Conservation (phyloP, 2,888 invertebrate species). For the Thyatira batis region DNA sequence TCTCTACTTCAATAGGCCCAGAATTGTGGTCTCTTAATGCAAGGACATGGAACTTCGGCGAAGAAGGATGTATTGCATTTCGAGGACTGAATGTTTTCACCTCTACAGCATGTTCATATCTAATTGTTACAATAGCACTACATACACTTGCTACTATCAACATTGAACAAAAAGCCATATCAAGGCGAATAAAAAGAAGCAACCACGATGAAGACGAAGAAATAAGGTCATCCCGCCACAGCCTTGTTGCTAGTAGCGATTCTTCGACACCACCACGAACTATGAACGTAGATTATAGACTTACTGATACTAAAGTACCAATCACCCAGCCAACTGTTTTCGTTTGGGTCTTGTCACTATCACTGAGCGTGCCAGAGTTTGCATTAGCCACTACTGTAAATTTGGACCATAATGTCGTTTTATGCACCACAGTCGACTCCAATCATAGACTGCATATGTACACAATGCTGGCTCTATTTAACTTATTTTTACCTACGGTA, state of each 20-base stretch:
- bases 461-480: slow-evolving; percentile 65
- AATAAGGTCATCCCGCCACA: slow-evolving; percentile 72
- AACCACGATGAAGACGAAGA: slow-evolving; percentile 67
- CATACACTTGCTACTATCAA: slow-evolving; percentile 82
- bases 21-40: slow-evolving; percentile 79
- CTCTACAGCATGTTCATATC: slow-evolving; percentile 80
- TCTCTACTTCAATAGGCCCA: slow-evolving; percentile 67
- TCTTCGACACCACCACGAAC: slow-evolving; percentile 75
- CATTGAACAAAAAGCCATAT: slow-evolving; percentile 66
- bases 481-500: slow-evolving; percentile 61
- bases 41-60: slow-evolving; percentile 78
- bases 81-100: slow-evolving; percentile 80
- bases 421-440: slow-evolving; percentile 79
- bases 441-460: slow-evolving; percentile 72
- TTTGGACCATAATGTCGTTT: slow-evolving; percentile 53
- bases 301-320: slow-evolving; percentile 66
- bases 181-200: slow-evolving; percentile 55
- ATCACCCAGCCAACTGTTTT: slow-evolving; percentile 79
- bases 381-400: slow-evolving; percentile 75
- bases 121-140: slow-evolving; percentile 80
- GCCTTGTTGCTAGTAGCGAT: slow-evolving; percentile 74
- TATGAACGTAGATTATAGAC: slow-evolving; percentile 80
- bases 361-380: slow-evolving; percentile 83
- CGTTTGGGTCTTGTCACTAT: slow-evolving; percentile 82
- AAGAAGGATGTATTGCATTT: slow-evolving; percentile 75